Base-by-base conservation (phyloP, 2,888 invertebrate genomes). In the Oxycera nigricornis region DNA sequence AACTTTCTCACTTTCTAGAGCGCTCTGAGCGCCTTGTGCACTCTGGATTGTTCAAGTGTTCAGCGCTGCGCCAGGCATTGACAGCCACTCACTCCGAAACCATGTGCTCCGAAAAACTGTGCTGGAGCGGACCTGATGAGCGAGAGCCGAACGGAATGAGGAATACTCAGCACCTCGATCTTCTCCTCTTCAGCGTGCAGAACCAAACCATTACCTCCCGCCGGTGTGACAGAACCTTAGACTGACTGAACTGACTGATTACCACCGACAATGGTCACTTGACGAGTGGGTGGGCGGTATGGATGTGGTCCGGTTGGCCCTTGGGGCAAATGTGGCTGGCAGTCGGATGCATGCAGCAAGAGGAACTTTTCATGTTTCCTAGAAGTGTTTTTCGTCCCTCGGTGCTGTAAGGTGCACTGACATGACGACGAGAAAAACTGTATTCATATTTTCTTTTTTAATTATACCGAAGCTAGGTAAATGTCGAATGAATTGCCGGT, bases 241-340 rank as follows among this genome's bases (percentile, higher is more conserved):
- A 61, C 61, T 65, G 35, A 17, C 26, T 28, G 24, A 30, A 59
- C 59, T 28, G 24, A 39, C 65, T 65, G 35, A 62, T 62, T 35
- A 30, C 24, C 24, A 30, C 41, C 65, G 30, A n/a, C 41, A 30
- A 65, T 65, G 65, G 65, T 65, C 65, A 65, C 65, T 65, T 65
- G 65, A 65, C 41, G 26, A 65, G 41, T 65, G 39, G 26, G 65
- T 65, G 65, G 65, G 39, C 24, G 41, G 50, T 50, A 20, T 62
- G 62, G 62, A 31, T 50, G 50, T 46, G 46, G 46, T 46, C 46
- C 46, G 17, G 46, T 46, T 14, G 46, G 46, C n/a, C 6, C 14
- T 46, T 46, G 46, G 46, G 46, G 46, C 46, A 17, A 46, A 14
- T 46, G 46, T 24, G 11, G 41, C 17, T 9, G 65, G 26, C 20